Evolutionary conservation across 2,797 vertebrate species (phyloP), one percentile per base, ranked within the genome.

Genomic region (Anas capensis): DNA sequence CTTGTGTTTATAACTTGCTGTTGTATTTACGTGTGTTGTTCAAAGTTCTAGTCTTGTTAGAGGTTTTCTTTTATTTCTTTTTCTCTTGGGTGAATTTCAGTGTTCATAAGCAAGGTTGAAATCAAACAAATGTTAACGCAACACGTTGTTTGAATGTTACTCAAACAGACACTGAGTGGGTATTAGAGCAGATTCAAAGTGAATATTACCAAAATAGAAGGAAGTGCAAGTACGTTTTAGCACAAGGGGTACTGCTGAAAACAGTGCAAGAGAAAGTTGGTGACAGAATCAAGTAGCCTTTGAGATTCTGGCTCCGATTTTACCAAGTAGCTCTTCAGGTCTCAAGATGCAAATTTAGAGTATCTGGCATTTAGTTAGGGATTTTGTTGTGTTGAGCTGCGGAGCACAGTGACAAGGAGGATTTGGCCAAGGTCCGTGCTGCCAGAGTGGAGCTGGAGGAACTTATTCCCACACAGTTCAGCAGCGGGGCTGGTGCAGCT

Each of bases 381-480:
- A 49, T 49, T 49, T 49, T 24, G 11, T 84, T 40, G 3, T 1
- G 14, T 60, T 10, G 21, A 61, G 34, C 0, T 78, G 53, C 46
- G 38, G 61, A 20, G 57, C 34, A 5, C 2, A 61, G 72, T 29
- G 73, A 27, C 27, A 53, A n/a, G 38, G 38, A 62, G 66, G 33
- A 56, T 42, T 21, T 82, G 19, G 27, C 68, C 1, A 3, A 6
- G 19, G 13, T 11, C 19, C 36, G 11, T 24, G 40, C 62, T 76
- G 33, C 48, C 38, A 61, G 46, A 44, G 42, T 26, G 31, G 69
- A 51, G 11, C 54, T 36, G 79, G 62, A 33, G 2, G 8, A 13
- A 12, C 34, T 5, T 0, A 0, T 70, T 83, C 76, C 18, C 20
- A 20, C 11, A 14, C 19, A 0, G 0, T 23, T 86, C n/a, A 29